Conservation (phyloP, 37 sponge, comb jelly and placozoan species). For the Halichondria panicea region DNA sequence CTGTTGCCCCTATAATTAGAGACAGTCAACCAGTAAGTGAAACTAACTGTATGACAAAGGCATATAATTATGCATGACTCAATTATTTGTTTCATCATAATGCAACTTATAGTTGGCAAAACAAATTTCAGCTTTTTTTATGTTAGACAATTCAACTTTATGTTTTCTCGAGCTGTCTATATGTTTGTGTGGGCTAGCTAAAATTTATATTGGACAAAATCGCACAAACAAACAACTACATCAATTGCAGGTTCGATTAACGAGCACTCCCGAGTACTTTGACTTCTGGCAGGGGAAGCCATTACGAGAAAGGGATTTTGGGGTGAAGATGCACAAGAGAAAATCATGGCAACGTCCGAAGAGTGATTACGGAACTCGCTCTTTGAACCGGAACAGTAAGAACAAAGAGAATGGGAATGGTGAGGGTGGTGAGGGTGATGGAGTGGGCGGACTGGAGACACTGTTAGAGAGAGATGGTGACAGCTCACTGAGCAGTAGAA, state of each 20-base stretch:
- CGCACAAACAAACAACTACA: slow-evolving; percentile 1
- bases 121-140: no score
- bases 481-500: background rate
- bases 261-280: slow-evolving; percentile 67
- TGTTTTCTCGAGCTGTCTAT: no score
- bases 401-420: slow-evolving; percentile 1
- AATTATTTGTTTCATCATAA: background rate
- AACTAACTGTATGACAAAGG: background rate
- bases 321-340: slow-evolving; percentile 29
- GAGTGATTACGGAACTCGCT: slow-evolving; percentile 69
- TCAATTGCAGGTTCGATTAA: slow-evolving; percentile 38
- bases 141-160: no score
- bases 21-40: slow-evolving; percentile 9
- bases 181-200: no score
- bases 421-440: slow-evolving; percentile 22
- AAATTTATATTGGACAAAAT: background rate
- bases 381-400: slow-evolving; percentile 7
- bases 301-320: slow-evolving; percentile 34
- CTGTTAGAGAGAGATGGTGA: background rate
- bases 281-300: slow-evolving; percentile 82
- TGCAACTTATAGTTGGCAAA: no score
- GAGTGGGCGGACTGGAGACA: background rate
- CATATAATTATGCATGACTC: background rate
- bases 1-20: background rate
- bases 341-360: slow-evolving; percentile 68